phyloP scores from a whole-genome alignment of 2,888 invertebrate genomes.

The Heliconius sara region DNA sequence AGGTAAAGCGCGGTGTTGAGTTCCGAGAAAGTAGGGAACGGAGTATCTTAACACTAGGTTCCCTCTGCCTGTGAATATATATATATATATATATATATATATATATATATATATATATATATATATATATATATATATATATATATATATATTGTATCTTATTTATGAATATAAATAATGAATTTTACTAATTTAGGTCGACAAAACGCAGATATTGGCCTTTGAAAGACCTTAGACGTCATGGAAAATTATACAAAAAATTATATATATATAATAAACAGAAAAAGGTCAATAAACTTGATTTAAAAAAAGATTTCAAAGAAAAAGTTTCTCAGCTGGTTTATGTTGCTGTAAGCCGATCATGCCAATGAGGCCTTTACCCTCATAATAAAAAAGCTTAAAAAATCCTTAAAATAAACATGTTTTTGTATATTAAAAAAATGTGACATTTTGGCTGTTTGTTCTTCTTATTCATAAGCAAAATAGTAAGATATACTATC shows the following conservation, averaged over 20 bases:
- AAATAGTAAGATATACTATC: not conserved
- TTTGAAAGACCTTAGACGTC: not conserved
- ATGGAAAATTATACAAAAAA: not conserved
- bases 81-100: too few species aligned
- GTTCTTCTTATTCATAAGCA: not conserved
- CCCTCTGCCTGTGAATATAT: too few species aligned
- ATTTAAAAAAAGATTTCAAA: conserved; percentile 18
- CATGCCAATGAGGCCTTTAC: conserved; percentile 2
- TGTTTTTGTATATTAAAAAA: not conserved
- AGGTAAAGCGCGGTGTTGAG: too few species aligned
- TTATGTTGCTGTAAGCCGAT: not conserved
- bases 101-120: too few species aligned
- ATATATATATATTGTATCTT: too few species aligned
- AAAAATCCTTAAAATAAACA: conserved; percentile 5
- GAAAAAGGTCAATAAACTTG: conserved; percentile 15
- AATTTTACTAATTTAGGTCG: not conserved
- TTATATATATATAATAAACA: not conserved
- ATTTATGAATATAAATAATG: too few species aligned
- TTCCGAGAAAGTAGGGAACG: too few species aligned
- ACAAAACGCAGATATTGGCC: not conserved
- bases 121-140: too few species aligned
- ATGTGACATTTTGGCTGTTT: not conserved
- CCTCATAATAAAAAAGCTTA: conserved; percentile 19
- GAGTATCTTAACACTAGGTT: too few species aligned
- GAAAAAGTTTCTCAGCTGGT: conserved; percentile 7